Conservation (phyloP, 2,113 vertebrate species). For the Cairina moschata region DNA sequence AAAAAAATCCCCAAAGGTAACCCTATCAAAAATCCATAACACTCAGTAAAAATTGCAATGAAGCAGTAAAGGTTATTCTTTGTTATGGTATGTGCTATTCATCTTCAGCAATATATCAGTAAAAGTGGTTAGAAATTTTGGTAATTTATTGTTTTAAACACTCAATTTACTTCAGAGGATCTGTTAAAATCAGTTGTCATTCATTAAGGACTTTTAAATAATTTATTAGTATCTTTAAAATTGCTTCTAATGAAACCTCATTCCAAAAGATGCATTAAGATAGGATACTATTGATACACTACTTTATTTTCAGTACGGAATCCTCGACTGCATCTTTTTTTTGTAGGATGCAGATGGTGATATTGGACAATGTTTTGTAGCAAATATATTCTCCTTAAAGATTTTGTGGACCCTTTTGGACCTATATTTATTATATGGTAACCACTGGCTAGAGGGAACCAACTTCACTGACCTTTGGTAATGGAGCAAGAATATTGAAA, state of each 20-base stretch:
- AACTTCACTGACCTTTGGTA: background rate
- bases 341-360: background rate
- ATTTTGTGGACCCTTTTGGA: background rate
- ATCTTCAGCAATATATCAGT: background rate
- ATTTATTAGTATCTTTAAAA: background rate
- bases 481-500: background rate
- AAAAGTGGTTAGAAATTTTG: background rate
- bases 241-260: background rate
- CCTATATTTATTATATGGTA: background rate
- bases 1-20: background rate
- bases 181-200: background rate
- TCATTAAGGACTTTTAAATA: fast-evolving
- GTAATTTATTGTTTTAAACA: background rate
- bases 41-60: background rate
- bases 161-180: background rate
- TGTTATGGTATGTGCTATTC: background rate
- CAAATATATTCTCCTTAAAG: background rate
- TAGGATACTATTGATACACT: background rate
- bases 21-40: fast-evolving
- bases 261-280: background rate
- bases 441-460: background rate
- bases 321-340: background rate
- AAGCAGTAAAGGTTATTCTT: fast-evolving
- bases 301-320: background rate
- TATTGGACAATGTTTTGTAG: background rate